Conservation (phyloP, 1,140 invertebrate genomes). For the Pararge aegeria region DNA sequence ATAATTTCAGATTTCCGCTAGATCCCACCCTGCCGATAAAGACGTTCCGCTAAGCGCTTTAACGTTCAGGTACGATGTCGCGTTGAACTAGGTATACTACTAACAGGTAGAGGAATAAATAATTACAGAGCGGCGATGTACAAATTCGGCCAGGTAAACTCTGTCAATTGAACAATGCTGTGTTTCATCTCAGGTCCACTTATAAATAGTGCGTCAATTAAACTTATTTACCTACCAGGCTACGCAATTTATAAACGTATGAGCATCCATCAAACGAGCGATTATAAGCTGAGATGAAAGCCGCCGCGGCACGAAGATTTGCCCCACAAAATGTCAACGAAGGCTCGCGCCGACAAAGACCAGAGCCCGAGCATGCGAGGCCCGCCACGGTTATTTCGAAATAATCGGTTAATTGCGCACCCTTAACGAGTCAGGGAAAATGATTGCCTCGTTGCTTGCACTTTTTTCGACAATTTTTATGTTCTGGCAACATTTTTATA, state of each 20-base stretch:
- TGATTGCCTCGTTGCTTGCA: conserved; percentile 27
- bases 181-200: background rate
- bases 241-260: conserved; percentile 40
- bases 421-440: conserved; percentile 47
- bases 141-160: too few species aligned
- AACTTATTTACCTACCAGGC: conserved; percentile 32
- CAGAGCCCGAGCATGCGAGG: conserved; percentile 40
- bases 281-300: conserved; percentile 66
- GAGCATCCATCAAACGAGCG: conserved; percentile 67
- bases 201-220: conserved; percentile 25
- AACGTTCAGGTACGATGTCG: too few species aligned
- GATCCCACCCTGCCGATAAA: too few species aligned
- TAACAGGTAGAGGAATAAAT: too few species aligned
- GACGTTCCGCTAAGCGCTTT: too few species aligned
- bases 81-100: too few species aligned
- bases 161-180: too few species aligned
- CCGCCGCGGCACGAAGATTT: conserved; percentile 73
- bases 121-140: too few species aligned
- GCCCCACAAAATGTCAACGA: conserved; percentile 74
- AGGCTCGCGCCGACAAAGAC: conserved; percentile 60
- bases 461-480: conserved; percentile 30
- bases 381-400: conserved; percentile 58
- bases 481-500: conserved; percentile 23
- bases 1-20: too few species aligned
- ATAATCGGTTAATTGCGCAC: conserved; percentile 71